Evolutionary conservation across 2,113 vertebrate genomes (phyloP), one percentile per base, ranked within the genome.

Genomic region (Tragulus kanchil): DNA sequence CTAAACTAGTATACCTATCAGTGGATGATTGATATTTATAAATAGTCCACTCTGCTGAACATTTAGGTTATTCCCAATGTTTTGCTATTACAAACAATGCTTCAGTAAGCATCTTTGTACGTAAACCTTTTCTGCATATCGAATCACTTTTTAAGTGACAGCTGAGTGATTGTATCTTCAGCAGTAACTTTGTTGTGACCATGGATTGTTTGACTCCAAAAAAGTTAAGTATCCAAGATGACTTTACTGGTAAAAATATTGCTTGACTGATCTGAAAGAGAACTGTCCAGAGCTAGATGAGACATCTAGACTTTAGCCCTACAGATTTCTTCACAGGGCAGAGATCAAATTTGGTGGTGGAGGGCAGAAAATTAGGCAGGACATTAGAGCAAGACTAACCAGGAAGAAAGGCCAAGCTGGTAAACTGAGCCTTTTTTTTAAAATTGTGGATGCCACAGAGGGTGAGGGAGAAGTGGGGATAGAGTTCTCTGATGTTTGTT

Each of bases 31-130:
- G 50, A 92, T 92, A 94, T 94, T 91, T 73, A 86, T 78, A 95
- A 92, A 92, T n/a, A 93, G 83, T 92, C 31, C 25, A 45, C 23
- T 94, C 91, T 93, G 12, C 56, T 97, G 93, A 78, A 73, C 8
- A 61, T 91, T 95, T 97, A 91, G 93, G 96, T 96, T 93, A 93
- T 97, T 96, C 54, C 93, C 93, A 94, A 25, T 64, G 54, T 73
- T 95, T 94, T 91, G 23, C 13, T 93, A 16, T 45, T 89, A 73
- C 28, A 93, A 93, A 62, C n/a, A 96, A 59, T 86, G n/a, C 9
- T 79, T 59, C 54, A 73, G 11, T 78, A 58, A 89, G n/a, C 50
- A 48, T 92, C 25, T 78, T 86, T 79, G 17, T 77, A 59, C n/a
- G 14, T 64, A 82, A 85, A 7, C 11, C 16, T 95, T 64, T 77